Conservation (phyloP, 2,888 invertebrate species). For the Pseudococcus jackbeardsleyi region DNA sequence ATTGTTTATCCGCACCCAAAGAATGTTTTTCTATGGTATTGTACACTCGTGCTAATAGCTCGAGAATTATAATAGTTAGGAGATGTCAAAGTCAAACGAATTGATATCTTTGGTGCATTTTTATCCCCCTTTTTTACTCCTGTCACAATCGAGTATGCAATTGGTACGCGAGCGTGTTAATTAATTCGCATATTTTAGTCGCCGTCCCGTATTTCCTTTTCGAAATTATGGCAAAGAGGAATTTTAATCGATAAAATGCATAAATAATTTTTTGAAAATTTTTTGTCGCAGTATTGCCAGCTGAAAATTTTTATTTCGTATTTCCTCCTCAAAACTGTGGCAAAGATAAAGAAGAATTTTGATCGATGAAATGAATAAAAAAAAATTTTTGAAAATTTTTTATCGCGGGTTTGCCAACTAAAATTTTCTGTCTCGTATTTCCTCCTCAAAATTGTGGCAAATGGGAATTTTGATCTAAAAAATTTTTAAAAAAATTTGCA, state of each 20-base stretch:
- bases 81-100: neutral
- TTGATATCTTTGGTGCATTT: neutral
- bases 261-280: too few species aligned
- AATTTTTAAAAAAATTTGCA: too few species aligned
- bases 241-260: neutral
- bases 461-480: too few species aligned
- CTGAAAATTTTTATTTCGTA: too few species aligned
- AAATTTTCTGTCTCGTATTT: too few species aligned
- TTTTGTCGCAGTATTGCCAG: too few species aligned
- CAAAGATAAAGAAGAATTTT: too few species aligned
- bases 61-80: neutral
- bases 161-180: neutral
- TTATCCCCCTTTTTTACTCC: neutral
- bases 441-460: too few species aligned
- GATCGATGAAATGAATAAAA: too few species aligned
- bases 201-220: neutral
- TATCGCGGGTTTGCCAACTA: too few species aligned
- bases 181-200: neutral
- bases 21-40: constrained; percentile 28
- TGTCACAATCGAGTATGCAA: neutral
- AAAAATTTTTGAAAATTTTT: too few species aligned
- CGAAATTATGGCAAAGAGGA: neutral
- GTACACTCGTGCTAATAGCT: neutral
- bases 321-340: too few species aligned
- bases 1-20: constrained; percentile 24